A percentile compares a stretch with the other conserved stretches of the same genome.
Conservation (phyloP, 2,113 vertebrate genomes). For the Cyphomyrus plagiostoma region DNA sequence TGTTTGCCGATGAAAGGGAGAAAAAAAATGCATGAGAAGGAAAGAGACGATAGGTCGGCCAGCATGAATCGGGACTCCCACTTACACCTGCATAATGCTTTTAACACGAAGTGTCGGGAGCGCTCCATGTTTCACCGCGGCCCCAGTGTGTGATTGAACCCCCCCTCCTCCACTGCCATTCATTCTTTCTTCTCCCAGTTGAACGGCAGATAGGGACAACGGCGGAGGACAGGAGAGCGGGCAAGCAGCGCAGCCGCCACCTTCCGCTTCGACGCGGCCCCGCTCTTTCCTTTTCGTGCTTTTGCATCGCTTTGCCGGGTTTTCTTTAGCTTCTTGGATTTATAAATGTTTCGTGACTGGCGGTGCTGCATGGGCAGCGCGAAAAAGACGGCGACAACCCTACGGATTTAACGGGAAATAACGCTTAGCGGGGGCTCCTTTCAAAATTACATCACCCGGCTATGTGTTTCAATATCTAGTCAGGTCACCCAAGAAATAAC, state of each 20-base stretch:
- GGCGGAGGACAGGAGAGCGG: conserved; percentile 17
- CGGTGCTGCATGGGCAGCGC: conserved; percentile 17
- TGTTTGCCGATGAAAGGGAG: background rate
- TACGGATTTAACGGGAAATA: conserved; percentile 12
- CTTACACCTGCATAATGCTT: background rate
- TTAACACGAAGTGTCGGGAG: background rate
- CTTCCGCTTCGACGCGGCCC: background rate
- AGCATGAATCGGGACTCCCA: background rate
- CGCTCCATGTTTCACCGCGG: background rate
- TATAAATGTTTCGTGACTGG: conserved; percentile 16
- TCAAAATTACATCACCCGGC: background rate
- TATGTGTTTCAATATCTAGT: background rate
- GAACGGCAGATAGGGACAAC: conserved; percentile 17
- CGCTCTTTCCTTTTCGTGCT: background rate
- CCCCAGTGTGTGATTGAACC: conserved; percentile 1
- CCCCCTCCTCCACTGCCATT: conserved; percentile 3
- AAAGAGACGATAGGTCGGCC: background rate
- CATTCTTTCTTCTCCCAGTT: conserved; percentile 20
- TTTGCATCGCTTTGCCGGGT: background rate
- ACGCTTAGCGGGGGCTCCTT: background rate
- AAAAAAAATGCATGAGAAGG: background rate
- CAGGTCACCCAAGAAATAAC: background rate
- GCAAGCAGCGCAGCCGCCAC: background rate
- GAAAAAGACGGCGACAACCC: background rate
- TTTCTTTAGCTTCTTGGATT: conserved; percentile 19